Conservation (phyloP, 2,113 vertebrate genomes). For the Heptranchias perlo region DNA sequence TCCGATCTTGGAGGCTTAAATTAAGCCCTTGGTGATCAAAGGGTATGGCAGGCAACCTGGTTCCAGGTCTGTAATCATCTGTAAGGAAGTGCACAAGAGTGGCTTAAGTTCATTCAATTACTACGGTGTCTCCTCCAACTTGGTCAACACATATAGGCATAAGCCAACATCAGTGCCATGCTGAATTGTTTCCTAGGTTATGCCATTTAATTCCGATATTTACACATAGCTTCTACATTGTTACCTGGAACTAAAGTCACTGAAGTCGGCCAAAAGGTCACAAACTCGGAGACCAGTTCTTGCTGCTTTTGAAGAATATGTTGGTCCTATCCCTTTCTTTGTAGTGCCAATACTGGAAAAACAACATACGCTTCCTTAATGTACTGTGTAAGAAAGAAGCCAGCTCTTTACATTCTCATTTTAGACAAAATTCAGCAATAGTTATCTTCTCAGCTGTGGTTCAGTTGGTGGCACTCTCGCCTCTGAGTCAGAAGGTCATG, state of each 20-base stretch:
- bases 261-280: constrained; percentile 88
- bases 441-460: too few species aligned
- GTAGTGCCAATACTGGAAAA: constrained; percentile 86
- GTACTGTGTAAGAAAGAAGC: background rate
- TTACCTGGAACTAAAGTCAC: constrained; percentile 84
- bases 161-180: background rate
- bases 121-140: background rate
- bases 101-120: background rate
- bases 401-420: background rate
- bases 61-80: background rate
- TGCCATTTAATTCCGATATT: background rate
- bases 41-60: background rate
- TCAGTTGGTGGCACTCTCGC: too few species aligned
- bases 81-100: background rate
- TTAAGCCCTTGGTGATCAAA: background rate
- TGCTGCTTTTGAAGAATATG: constrained; percentile 91
- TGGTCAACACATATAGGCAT: background rate
- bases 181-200: background rate
- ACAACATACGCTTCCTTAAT: background rate
- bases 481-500: too few species aligned
- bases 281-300: constrained; percentile 88
- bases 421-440: background rate
- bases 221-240: background rate
- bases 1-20: too few species aligned
- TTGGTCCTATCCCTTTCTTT: constrained; percentile 93